phyloP scores from a whole-genome alignment of 2,888 invertebrate species.

The Chirona hameri region DNA sequence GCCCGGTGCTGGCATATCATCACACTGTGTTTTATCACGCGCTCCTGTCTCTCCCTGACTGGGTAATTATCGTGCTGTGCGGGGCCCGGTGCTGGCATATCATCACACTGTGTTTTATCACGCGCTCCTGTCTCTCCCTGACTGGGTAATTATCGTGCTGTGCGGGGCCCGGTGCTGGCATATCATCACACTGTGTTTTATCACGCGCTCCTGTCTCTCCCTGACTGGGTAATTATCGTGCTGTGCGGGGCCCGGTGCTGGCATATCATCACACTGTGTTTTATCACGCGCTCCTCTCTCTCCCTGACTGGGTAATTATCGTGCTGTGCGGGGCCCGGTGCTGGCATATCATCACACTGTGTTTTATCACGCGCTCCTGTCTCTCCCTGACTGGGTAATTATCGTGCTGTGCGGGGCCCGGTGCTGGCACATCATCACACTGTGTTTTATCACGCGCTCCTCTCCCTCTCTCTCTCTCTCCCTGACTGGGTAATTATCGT shows the following conservation, averaged over 20 bases:
- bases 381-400: not conserved
- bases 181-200: not conserved
- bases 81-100: not conserved
- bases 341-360: not conserved
- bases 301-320: not conserved
- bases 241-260: not conserved
- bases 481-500: not conserved
- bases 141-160: not conserved
- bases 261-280: not conserved
- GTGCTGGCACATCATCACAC: not conserved
- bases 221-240: not conserved
- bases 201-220: conserved; percentile 30
- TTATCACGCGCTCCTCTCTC: conserved; percentile 27
- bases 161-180: not conserved
- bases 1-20: not conserved
- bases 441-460: not conserved
- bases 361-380: conserved; percentile 23
- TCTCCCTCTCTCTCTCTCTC: too few species aligned
- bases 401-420: not conserved
- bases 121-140: conserved; percentile 28
- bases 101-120: not conserved
- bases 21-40: not conserved
- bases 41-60: conserved; percentile 29
- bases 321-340: not conserved
- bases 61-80: not conserved